phyloP scores from a whole-genome alignment of 2,797 vertebrate species.

The Alauda arvensis region DNA sequence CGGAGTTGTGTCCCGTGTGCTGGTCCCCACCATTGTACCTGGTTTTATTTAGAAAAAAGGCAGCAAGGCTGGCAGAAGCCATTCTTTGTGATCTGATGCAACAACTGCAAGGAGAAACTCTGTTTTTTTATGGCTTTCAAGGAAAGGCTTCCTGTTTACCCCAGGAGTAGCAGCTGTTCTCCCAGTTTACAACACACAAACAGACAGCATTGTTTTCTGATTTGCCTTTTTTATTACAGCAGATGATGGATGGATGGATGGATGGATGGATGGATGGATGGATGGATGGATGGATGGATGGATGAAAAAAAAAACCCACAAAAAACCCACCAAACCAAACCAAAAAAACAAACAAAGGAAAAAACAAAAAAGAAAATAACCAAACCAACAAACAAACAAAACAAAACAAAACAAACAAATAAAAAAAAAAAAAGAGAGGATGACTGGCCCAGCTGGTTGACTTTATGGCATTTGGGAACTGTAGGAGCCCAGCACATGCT shows the following conservation, averaged over 20 bases:
- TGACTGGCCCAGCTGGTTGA: background rate
- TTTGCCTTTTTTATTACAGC: slow-evolving; percentile 35
- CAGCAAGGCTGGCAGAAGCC: background rate
- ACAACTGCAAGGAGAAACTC: background rate
- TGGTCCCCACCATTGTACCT: background rate
- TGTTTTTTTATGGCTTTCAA: background rate
- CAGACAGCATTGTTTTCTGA: slow-evolving; percentile 13
- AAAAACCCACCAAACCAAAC: background rate
- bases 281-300: too few relatives aligned
- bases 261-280: too few relatives aligned
- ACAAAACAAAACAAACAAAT: background rate
- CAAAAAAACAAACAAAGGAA: background rate
- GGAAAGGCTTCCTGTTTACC: slow-evolving; percentile 4
- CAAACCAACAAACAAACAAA: background rate
- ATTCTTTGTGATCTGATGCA: background rate
- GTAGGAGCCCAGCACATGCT: background rate
- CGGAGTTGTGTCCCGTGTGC: background rate
- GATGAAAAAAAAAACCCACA: too few relatives aligned
- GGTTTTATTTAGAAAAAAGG: background rate
- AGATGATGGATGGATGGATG: background rate
- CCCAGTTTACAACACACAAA: slow-evolving; percentile 15
- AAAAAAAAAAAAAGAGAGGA: background rate
- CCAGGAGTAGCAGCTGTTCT: slow-evolving; percentile 29
- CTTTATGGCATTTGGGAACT: background rate
- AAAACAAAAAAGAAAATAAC: too few relatives aligned